Evolutionary conservation across 2,797 vertebrate genomes (phyloP).

Genomic region (Microcaecilia unicolor): DNA sequence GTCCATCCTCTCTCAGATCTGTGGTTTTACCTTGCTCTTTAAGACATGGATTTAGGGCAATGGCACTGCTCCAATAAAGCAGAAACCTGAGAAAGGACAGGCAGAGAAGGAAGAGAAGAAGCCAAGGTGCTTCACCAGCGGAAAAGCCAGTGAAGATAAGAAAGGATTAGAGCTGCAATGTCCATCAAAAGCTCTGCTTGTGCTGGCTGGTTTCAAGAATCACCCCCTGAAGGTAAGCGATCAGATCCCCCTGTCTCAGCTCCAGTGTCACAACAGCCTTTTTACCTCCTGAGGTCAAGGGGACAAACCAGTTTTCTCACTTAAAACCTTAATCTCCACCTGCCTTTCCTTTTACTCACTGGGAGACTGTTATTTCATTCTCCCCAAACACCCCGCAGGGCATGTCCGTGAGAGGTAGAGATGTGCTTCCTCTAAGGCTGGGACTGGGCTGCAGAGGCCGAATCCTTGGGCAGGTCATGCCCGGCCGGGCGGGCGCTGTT

Average conservation of each 20-base stretch:
- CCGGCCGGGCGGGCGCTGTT: conserved; percentile 10
- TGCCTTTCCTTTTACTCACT: neutral
- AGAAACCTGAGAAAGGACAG: no score
- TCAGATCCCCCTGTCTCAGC: no score
- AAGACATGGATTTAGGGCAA: no score
- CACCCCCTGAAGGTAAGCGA: neutral
- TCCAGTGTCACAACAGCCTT: neutral
- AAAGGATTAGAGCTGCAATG: no score
- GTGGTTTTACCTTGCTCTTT: no score
- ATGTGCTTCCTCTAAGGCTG: neutral
- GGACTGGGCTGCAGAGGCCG: neutral
- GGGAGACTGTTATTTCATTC: conserved; percentile 1
- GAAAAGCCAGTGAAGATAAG: no score
- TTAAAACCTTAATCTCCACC: neutral
- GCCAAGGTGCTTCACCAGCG: no score
- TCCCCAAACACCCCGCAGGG: neutral
- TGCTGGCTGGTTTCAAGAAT: neutral
- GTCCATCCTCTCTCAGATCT: no score
- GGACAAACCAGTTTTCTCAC: conserved; percentile 4
- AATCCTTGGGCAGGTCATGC: conserved; percentile 8
- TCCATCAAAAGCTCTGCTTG: no score
- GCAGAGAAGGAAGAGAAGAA: no score
- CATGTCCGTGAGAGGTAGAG: neutral
- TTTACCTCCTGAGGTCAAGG: neutral
- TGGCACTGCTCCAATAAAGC: no score